phyloP scores from a whole-genome alignment of 2,113 vertebrate species.

The Poecilia latipinna region DNA sequence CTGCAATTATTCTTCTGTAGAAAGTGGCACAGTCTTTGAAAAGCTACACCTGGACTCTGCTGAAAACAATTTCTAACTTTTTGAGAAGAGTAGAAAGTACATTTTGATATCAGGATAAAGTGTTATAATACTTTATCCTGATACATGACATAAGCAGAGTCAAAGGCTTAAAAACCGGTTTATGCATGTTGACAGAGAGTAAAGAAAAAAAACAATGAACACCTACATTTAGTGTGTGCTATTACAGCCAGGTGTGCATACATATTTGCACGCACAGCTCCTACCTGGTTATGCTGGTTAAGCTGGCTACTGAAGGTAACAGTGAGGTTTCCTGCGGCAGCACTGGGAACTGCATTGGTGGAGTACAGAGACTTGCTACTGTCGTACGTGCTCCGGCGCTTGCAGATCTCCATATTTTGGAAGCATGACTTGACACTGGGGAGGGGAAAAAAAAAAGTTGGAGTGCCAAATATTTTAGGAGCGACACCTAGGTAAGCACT shows the following conservation, averaged over 20 bases:
- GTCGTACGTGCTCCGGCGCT: conserved; percentile 92
- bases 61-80: neutral
- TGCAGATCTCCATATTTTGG: conserved; percentile 99
- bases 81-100: neutral
- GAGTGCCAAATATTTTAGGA: neutral
- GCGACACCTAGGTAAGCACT: neutral
- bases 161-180: neutral
- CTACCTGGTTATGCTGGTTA: conserved; percentile 82
- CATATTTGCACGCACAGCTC: neutral
- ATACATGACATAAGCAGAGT: neutral
- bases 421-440: conserved; percentile 97
- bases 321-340: conserved; percentile 95
- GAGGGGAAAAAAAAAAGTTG: neutral
- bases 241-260: neutral
- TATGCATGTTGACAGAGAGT: neutral
- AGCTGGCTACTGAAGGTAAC: conserved; percentile 84
- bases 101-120: neutral
- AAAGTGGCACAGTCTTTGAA: no score
- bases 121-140: no score
- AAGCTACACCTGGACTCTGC: neutral
- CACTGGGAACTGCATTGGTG: conserved; percentile 90
- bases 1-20: no score
- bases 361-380: conserved; percentile 94
- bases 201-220: neutral
- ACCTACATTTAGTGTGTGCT: neutral